Base-by-base conservation (phyloP, 2,888 invertebrate species). In the Drosophila mercatorum region DNA sequence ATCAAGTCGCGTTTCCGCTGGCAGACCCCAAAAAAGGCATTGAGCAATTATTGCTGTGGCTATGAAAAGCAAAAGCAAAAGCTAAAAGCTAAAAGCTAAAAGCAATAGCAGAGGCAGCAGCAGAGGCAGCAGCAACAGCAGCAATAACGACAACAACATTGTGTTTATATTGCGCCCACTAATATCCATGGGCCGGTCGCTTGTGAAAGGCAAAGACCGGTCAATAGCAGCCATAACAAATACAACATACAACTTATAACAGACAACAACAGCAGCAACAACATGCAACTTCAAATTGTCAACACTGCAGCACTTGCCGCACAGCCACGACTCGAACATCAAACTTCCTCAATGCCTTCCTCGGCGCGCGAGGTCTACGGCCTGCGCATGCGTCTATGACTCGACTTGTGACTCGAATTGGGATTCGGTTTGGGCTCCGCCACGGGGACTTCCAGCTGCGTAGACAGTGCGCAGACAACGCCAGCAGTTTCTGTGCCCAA, bases 291-390 rank as follows among this genome's bases (percentile, higher is more conserved):
- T 53, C 47, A 58, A 57, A 88, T 88, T 89, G 90, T 89, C 90
- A 82, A 87, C 82, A 89, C 78, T 74, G 84, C 81, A 62, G 77
- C 89, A 87, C 89, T 86, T 86, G 81, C 83, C 81, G 72, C 87
- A 88, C 60, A 68, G 68, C 81, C 62, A 46, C 55, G 55, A 56
- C 52, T 57, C 10, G 22, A 31, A 59, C 73, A 58, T 43, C 64
- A 46, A 51, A 59, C 41, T 51, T 46, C 41, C 55, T 46, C 41
- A 57, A 62, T 66, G 57, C 63, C 62, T 49, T 49, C 47, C 49
- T 34, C 31, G 51, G 17, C 41, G 17, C 36, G 57, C 36, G 57
- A 67, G 31, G 73, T 76, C 65, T 55, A 65, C 68, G 57, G 52
- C 51, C 53, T 51, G 51, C 34, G 51, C 5, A 17, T 51, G 36